Evolutionary conservation across 2,888 invertebrate genomes (phyloP), one percentile per base, ranked within the genome.

Genomic region (Drosophila bunnanda): DNA sequence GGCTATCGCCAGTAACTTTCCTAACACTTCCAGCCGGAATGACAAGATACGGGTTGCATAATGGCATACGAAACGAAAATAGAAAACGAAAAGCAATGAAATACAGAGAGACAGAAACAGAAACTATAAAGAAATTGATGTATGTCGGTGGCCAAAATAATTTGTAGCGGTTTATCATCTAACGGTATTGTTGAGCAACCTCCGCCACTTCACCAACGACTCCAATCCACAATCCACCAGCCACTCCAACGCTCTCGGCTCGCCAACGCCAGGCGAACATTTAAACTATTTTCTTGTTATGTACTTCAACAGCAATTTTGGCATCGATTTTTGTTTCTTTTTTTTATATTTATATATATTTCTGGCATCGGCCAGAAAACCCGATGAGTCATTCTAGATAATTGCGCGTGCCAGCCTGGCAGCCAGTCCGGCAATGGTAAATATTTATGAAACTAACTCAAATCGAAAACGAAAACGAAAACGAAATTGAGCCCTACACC

Each of bases 131-230:
- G 75, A 69, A 72, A 75, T 77, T 61, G 60, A 74, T 80, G 76
- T 65, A 46, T 60, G 60, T 39, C 44, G 64, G 77, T 73, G 66
- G 75, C 69, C 77, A 77, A 68, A 87, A 85, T 85, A 73, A 86
- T 84, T 84, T 89, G 89, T 85, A 82, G 89, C 89, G 89, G 89
- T 88, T 88, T 84, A 89, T 84, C 89, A 80, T 86, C 82, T 75
- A 79, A 88, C 83, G 89, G 89, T 77, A 77, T 77, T 88, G 79
- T 83, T 88, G 89, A 75, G 83, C 89, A 89, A 83, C 86, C 82
- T 78, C 87, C 89, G 72, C 80, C 87, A 86, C 81, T 82, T 52
- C 50, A 52, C 15, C 50, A 50, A 20, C 50, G 20, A 48, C 48
- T 52, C 50, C 50, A 39, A n/a, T 52, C 50, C 32, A 20, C 17